Conservation (phyloP, 2,888 invertebrate species). For the Lomographa bimaculata region DNA sequence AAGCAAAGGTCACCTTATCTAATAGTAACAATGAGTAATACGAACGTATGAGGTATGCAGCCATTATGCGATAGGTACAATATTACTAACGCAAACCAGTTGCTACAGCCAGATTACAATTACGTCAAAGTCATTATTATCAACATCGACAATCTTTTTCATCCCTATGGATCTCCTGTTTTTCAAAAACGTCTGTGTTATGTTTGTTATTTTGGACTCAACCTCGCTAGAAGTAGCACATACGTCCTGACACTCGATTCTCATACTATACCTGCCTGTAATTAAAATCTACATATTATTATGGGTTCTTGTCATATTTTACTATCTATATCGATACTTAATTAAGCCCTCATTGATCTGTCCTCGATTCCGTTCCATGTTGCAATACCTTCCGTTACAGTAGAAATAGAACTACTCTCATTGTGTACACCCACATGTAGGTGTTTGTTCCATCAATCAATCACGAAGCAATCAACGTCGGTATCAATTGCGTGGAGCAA, state of each 20-base stretch:
- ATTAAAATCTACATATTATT: too few relatives aligned
- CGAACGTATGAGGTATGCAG: conserved; percentile 24
- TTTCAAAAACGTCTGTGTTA: too few relatives aligned
- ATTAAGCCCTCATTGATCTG: conserved; percentile 12
- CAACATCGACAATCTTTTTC: too few relatives aligned
- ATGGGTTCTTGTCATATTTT: not conserved
- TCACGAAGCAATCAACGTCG: conserved; percentile 47
- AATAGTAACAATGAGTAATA: conserved; percentile 50
- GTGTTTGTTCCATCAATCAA: conserved; percentile 52
- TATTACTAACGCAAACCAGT: conserved; percentile 31
- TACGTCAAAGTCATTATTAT: conserved; percentile 19
- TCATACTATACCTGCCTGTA: too few relatives aligned
- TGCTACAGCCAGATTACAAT: conserved; percentile 6
- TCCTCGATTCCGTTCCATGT: conserved; percentile 21
- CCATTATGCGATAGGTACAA: conserved; percentile 14
- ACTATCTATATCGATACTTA: conserved; percentile 11
- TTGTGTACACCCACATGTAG: conserved; percentile 50
- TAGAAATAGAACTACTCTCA: conserved; percentile 45
- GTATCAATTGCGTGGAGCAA: conserved; percentile 37
- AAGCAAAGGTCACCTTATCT: conserved; percentile 54
- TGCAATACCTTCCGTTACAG: conserved; percentile 33
- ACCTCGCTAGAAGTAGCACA: too few relatives aligned
- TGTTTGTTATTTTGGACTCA: too few relatives aligned
- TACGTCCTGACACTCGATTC: too few relatives aligned
- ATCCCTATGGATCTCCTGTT: too few relatives aligned